Conservation (phyloP, 2,113 vertebrate species). For the Cyprinodon tularosa region DNA sequence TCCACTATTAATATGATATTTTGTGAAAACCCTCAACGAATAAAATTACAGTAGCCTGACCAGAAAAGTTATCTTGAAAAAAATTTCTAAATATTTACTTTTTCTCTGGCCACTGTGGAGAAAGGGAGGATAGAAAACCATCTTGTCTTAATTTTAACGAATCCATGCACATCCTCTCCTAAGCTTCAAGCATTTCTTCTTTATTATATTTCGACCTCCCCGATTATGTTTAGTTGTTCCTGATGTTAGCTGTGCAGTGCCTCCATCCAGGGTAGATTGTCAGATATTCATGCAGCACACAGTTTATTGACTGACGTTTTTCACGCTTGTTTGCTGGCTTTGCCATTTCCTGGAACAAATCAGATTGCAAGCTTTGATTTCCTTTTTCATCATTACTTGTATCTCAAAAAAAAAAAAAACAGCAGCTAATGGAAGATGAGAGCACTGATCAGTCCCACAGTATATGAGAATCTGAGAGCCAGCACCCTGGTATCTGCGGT, state of each 20-base stretch:
- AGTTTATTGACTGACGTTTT: conserved; percentile 24
- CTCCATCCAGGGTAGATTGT: conserved; percentile 14
- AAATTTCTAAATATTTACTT: not conserved
- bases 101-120: not conserved
- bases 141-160: not conserved
- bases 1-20: not conserved
- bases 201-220: conserved; percentile 18
- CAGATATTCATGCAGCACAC: conserved; percentile 36
- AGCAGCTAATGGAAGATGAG: conserved; percentile 29
- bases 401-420: conserved; percentile 5
- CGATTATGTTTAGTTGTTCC: not conserved
- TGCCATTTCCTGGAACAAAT: conserved; percentile 49
- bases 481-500: not conserved
- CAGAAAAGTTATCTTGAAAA: not conserved
- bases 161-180: not conserved
- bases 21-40: not conserved
- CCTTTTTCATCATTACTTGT: conserved; percentile 49
- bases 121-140: not conserved
- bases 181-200: not conserved
- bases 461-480: conserved; percentile 5
- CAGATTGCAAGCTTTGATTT: conserved; percentile 65
- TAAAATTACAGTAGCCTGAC: not conserved
- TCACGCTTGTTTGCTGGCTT: not conserved
- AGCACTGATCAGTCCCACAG: not conserved
- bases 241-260: conserved; percentile 15